Base-by-base conservation (phyloP, 2,113 vertebrate genomes). In the Tupaia tana region DNA sequence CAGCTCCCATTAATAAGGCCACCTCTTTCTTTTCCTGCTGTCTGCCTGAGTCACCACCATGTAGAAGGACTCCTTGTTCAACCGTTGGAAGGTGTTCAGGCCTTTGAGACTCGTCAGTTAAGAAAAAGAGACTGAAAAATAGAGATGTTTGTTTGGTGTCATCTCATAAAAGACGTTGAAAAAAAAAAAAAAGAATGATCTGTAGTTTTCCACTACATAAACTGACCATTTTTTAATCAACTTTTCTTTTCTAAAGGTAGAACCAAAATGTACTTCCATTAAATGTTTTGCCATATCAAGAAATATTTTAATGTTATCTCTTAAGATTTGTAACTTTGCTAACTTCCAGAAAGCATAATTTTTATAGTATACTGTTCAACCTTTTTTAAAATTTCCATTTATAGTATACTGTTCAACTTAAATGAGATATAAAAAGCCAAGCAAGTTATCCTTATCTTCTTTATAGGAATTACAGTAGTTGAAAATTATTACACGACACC, bases 251-350 rank as follows among this genome's bases (percentile, higher is more conserved):
- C 70, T 83, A 87, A 43, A 83, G 94, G 27, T 67, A 3, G 19
- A 95, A 94, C 67, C 74, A 95, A 92, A 91, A 86, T 43, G 11
- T 27, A 74, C 66, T 67, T 90, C 43, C 52, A 80, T 89, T 75
- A 87, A 83, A 73, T 14, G 69, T 15, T 87, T 95, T 64, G 16
- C 16, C 59, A n/a, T 29, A 2, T 6, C 74, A 78, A 95, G 20
- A 95, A 83, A 91, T 83, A 83, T 61, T 52, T 86, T 82, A 90
- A 63, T 79, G 31, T 79, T 56, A 59, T 71, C 7, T 71, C 7
- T 22, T 85, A 81, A 94, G 67, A 86, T 93, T 84, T 84, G 4
- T 61, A 89, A 84, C 20, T 56, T 82, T 91, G 31, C 61, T 83
- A 34, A 3, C 43, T 95, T 94, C 74, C 75, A 91, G 52, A 79